A percentile compares a stretch with the other conserved stretches of the same genome.
Evolutionary conservation across 2,113 vertebrate species (phyloP).

Genomic region (Serinus canaria): DNA sequence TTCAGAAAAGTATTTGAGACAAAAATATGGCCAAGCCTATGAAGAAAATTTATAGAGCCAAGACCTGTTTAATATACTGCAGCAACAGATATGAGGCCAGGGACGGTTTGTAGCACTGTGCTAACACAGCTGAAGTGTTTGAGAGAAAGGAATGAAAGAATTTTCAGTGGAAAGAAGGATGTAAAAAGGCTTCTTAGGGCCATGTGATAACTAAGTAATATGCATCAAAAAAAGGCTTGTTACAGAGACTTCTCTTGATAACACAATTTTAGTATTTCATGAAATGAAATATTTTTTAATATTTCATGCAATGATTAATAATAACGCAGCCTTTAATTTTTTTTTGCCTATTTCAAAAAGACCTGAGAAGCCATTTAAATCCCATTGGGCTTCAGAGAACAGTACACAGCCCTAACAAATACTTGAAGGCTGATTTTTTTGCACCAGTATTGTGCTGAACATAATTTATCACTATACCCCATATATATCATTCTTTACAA

Average conservation of each 20-base stretch:
- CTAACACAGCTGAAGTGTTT: not conserved
- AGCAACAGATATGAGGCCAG: not conserved
- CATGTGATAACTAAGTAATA: not conserved
- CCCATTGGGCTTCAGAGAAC: not conserved
- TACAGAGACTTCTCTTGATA: not conserved
- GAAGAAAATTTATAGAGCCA: constrained; percentile 16
- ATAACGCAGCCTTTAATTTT: not conserved
- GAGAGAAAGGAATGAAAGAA: not conserved
- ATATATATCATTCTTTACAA: not conserved
- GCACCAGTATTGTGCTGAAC: rapidly evolving
- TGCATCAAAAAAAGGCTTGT: not conserved
- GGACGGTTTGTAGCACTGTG: not conserved
- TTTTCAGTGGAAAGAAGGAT: not conserved
- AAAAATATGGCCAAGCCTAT: not conserved
- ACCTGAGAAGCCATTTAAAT: not conserved
- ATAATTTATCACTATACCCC: not conserved
- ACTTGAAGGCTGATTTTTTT: not conserved
- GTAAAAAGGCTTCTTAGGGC: not conserved
- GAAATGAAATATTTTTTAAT: not conserved
- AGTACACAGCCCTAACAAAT: not conserved
- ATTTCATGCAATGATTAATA: not conserved
- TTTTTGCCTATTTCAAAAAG: not conserved
- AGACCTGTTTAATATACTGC: not conserved
- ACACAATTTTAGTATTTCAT: not conserved
- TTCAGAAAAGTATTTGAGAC: not conserved